Conservation (phyloP, 2,797 vertebrate species). For the Enteromius paludinosus region DNA sequence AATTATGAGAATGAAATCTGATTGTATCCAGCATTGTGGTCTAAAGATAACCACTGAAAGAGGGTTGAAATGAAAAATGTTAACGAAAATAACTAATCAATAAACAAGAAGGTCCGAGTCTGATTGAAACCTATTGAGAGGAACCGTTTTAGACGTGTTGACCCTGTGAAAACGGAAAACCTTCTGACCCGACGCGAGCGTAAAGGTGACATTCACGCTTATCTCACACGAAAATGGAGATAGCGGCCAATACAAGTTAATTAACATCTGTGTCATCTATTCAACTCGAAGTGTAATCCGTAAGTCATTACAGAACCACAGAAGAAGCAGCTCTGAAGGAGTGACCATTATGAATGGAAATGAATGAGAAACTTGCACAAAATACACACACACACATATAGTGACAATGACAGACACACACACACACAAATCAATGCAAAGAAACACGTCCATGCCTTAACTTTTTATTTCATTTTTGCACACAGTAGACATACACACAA, state of each 20-base stretch:
- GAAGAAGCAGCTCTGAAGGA: background rate
- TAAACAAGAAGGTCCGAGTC: background rate
- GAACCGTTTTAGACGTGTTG: background rate
- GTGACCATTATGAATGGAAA: slow-evolving; percentile 10
- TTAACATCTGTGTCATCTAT: slow-evolving; percentile 70
- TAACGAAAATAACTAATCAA: background rate
- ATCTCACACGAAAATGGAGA: slow-evolving; percentile 22
- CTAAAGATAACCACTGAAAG: background rate
- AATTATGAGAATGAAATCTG: slow-evolving; percentile 46
- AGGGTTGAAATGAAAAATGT: background rate
- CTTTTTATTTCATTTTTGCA: slow-evolving; percentile 44
- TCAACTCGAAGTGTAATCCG: slow-evolving; percentile 72
- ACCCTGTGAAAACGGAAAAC: slow-evolving; percentile 19
- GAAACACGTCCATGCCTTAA: slow-evolving; percentile 30
- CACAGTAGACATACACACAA: slow-evolving; percentile 21
- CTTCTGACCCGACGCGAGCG: background rate
- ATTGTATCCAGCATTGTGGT: background rate
- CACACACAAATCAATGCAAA: slow-evolving; percentile 19
- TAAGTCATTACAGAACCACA: slow-evolving; percentile 69
- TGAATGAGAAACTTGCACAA: slow-evolving; percentile 22
- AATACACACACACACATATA: slow-evolving; percentile 27
- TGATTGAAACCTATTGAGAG: background rate
- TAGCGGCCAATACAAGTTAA: slow-evolving; percentile 66
- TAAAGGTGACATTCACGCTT: slow-evolving; percentile 1
- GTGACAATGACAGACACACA: slow-evolving; percentile 39